These are phyloP conservation scores for Trinectes maculatus DNA, from an alignment of 2,113 vertebrate species.

Conservation along the genomic window DNA sequence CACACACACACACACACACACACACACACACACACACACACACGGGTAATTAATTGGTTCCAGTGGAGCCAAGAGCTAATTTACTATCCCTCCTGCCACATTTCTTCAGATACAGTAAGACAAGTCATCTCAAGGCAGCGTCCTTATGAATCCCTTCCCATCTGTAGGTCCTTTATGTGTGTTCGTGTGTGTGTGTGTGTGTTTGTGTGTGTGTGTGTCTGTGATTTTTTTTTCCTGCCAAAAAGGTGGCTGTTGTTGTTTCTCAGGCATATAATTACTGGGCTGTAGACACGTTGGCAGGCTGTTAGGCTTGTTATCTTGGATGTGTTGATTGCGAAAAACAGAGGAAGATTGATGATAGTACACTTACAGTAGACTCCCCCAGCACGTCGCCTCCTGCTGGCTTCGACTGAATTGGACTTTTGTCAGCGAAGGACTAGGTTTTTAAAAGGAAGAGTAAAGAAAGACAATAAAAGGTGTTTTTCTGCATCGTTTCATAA, in stretches of 20 bases:
- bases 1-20: constrained; percentile 35
- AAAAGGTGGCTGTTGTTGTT: constrained; percentile 52
- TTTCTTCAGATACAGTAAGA: constrained; percentile 62
- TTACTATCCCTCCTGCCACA: constrained; percentile 70
- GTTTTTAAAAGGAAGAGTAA: background rate
- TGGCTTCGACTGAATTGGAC: constrained; percentile 29
- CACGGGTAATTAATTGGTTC: constrained; percentile 82
- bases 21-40: constrained; percentile 29
- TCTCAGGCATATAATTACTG: constrained; percentile 72
- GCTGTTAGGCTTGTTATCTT: constrained; percentile 70
- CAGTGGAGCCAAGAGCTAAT: constrained; percentile 77
- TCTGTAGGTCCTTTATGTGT: constrained; percentile 41
- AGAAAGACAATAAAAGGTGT: background rate
- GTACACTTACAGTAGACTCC: background rate
- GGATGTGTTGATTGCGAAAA: constrained; percentile 61
- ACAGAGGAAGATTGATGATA: constrained; percentile 62
- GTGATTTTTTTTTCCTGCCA: constrained; percentile 13
- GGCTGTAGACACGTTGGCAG: constrained; percentile 62
- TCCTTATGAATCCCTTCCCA: constrained; percentile 46
- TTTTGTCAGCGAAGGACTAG: constrained; percentile 19
- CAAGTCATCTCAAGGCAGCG: constrained; percentile 40
- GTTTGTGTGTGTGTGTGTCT: constrained; percentile 26
- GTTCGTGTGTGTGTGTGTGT: constrained; percentile 29
- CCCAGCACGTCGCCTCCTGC: constrained; percentile 18
- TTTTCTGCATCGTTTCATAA: background rate